These are phyloP conservation scores for Eulemur mongoz DNA, from an alignment of 2,797 vertebrate species.

Conservation along the genomic window DNA sequence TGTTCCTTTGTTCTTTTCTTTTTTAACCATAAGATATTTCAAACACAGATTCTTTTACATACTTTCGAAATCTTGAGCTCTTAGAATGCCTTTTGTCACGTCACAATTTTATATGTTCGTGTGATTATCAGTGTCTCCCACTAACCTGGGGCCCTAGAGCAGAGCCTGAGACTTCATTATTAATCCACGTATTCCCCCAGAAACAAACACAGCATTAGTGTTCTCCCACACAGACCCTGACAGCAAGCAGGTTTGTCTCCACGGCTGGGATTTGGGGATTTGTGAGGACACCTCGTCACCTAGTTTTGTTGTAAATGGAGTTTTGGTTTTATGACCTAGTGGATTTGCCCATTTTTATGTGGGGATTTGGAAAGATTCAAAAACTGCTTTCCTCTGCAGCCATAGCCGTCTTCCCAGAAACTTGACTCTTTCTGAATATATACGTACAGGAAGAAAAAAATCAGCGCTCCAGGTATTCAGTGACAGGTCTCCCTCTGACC, in stretches of 20 bases:
- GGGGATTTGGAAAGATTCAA: neutral
- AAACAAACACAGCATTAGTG: neutral
- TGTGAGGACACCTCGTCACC: neutral
- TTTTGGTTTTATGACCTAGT: neutral
- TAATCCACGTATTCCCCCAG: neutral
- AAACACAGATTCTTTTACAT: neutral
- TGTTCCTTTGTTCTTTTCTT: neutral
- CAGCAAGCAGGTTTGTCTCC: neutral
- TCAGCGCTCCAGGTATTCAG: neutral
- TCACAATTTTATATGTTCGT: neutral
- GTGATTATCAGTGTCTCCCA: neutral
- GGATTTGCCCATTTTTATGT: neutral
- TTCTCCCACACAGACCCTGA: neutral
- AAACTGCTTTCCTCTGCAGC: neutral
- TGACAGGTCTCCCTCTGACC: neutral
- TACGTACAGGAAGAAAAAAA: neutral
- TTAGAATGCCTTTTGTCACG: neutral
- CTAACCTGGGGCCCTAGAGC: neutral
- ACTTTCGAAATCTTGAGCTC: neutral
- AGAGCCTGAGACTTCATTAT: neutral
- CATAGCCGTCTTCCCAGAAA: neutral
- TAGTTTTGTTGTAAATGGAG: neutral
- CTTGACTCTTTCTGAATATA: neutral
- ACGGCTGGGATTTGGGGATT: neutral
- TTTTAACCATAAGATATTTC: neutral